Evolutionary conservation across 2,113 vertebrate species (phyloP), one percentile per base, ranked within the genome.

Genomic region (Drymodes brunneopygia): DNA sequence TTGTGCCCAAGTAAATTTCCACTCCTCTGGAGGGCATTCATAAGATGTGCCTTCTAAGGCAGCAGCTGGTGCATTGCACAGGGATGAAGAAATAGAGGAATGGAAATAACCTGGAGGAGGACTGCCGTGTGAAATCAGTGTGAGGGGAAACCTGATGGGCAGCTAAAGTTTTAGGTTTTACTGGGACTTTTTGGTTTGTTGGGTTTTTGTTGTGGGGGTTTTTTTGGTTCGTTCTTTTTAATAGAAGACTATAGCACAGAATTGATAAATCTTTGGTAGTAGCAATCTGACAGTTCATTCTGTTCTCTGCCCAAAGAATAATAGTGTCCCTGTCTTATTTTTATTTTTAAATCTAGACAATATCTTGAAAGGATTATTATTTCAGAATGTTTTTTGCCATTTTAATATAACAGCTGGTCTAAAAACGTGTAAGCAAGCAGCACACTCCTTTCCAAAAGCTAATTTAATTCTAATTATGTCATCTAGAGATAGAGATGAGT

Each of bases 1-100:
- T 96, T 64, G 69, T 92, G 80, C 40, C 72, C 71, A 71, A 94
- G 79, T 94, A 88, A 88, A 94, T 96, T 95, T 92, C 95, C 75
- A 42, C 35, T 86, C 44, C 35, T 96, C 62, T 88, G 72, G 87
- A 88, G 92, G 75, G 47, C 67, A 36, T 77, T 86, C 80, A 6
- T 67, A 80, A 80, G 82, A 78, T 77, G 22, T 80, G 44, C 62
- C 44, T 77, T 95, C 80, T 80, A 42, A 79, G 33, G 58, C 20
- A 72, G 71, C 42, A 92, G 87, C 84, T 92, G 81, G 65, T 3
- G 1, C 4, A 1, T 45, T 86, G 75, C 42, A 31, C 0, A 3
- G 44, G 35, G 56, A 45, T 54, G 67, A 86, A 66, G 80, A 92
- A 91, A 67, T 13, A 40, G 11, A 19, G 60, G 38, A 66, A 56